Evolutionary conservation across 92 coral and sea anemone species (phyloP).

Genomic region (Paragorgia papillata): DNA sequence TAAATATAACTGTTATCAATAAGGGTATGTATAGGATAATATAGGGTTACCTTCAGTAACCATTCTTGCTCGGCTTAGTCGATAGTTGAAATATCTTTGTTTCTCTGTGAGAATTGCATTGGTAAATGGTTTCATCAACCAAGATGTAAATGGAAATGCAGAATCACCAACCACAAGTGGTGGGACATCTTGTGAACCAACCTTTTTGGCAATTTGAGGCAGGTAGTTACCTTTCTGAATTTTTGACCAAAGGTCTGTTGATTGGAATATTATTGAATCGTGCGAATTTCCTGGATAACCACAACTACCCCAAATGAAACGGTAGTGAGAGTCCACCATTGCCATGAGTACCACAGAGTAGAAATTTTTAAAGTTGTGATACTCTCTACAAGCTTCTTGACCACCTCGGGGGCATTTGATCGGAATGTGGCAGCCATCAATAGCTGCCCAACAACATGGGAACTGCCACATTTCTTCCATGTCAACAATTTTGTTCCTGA

Average conservation of each 20-base stretch:
- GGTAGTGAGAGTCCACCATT: constrained; percentile 59
- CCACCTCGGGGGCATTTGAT: constrained; percentile 61
- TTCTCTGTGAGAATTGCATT: constrained; percentile 60
- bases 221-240: constrained; percentile 38
- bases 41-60: constrained; percentile 43
- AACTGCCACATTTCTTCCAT: constrained; percentile 65
- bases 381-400: constrained; percentile 54
- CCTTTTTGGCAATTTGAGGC: constrained; percentile 46
- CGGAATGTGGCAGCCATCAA: constrained; percentile 62
- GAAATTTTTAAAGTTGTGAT: constrained; percentile 52
- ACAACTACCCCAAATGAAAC: constrained; percentile 56
- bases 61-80: constrained; percentile 54
- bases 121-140: constrained; percentile 62
- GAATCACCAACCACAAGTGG: constrained; percentile 51
- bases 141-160: constrained; percentile 47
- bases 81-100: constrained; percentile 50
- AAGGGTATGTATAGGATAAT: too few species aligned
- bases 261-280: constrained; percentile 49
- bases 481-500: constrained; percentile 50
- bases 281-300: constrained; percentile 60
- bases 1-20: too few species aligned
- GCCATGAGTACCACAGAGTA: constrained; percentile 65
- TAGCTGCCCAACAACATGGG: constrained; percentile 60
- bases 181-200: constrained; percentile 38
- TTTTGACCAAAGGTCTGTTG: constrained; percentile 50